phyloP scores from a whole-genome alignment of 1,140 invertebrate species.

The Atta colombica region DNA sequence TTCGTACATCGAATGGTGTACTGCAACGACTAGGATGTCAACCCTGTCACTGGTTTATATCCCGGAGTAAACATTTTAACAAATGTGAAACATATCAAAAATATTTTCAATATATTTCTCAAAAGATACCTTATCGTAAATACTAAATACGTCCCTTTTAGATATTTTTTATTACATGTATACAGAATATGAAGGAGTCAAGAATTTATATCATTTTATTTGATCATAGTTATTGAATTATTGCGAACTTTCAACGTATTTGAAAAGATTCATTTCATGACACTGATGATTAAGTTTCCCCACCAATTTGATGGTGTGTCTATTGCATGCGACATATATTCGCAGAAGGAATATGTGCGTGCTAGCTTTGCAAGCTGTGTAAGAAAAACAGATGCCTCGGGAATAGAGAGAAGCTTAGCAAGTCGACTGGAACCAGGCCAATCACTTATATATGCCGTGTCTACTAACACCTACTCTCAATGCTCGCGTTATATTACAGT shows the following conservation, averaged over 20 bases:
- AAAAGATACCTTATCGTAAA: neutral
- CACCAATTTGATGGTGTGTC: neutral
- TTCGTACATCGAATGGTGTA: neutral
- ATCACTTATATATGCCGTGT: constrained; percentile 75
- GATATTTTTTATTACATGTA: neutral
- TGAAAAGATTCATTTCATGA: neutral
- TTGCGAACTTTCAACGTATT: neutral
- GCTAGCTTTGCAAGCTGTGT: constrained; percentile 65
- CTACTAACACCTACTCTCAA: constrained; percentile 20
- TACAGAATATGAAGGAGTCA: neutral
- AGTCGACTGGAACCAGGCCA: constrained; percentile 78
- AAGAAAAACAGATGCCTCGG: constrained; percentile 78
- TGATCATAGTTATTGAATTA: neutral
- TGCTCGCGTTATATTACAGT: constrained; percentile 58
- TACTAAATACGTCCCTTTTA: neutral
- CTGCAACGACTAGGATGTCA: neutral
- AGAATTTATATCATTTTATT: neutral
- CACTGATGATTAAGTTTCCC: neutral
- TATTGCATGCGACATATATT: neutral
- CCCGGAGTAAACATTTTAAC: constrained; percentile 10
- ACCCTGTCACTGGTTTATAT: constrained; percentile 8
- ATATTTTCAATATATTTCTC: neutral
- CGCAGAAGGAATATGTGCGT: constrained; percentile 45
- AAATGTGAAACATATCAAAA: neutral
- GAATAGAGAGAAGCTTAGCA: constrained; percentile 76